A percentile compares a stretch with the other conserved stretches of the same genome.
Conservation (phyloP, 2,113 vertebrate genomes). For the Myrmecobius fasciatus region DNA sequence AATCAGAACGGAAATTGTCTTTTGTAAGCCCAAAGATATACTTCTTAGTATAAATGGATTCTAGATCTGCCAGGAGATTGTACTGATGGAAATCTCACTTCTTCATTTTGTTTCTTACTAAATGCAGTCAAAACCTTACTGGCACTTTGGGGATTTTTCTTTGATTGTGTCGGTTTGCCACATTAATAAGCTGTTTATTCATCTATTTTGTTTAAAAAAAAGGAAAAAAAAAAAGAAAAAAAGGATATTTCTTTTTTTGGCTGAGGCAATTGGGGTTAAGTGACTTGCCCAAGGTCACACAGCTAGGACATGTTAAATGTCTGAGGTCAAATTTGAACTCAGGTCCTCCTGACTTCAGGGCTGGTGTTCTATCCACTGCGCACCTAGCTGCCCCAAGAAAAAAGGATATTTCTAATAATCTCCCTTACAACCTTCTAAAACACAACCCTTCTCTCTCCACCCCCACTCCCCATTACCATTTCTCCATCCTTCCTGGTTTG, state of each 20-base stretch:
- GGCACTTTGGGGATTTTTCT: neutral
- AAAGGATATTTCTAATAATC: neutral
- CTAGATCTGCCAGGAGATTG: neutral
- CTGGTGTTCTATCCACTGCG: too few relatives aligned
- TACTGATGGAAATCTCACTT: neutral
- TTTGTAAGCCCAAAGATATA: neutral
- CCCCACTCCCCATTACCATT: too few relatives aligned
- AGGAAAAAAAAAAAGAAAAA: neutral
- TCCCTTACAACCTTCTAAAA: neutral
- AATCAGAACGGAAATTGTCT: neutral
- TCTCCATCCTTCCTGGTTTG: too few relatives aligned
- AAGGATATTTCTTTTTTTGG: too few relatives aligned
- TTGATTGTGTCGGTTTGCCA: neutral
- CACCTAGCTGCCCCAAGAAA: too few relatives aligned
- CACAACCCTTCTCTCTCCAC: too few relatives aligned
- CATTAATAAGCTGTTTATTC: neutral
- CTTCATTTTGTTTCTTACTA: neutral
- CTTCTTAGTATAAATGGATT: neutral
- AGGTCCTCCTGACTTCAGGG: too few relatives aligned
- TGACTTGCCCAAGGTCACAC: too few relatives aligned
- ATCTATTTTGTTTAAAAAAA: neutral
- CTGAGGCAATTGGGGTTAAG: too few relatives aligned
- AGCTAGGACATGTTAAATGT: too few relatives aligned
- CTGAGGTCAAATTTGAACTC: too few relatives aligned
- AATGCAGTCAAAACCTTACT: neutral